A percentile compares a stretch with the other conserved stretches of the same genome.
Evolutionary conservation across 2,113 vertebrate genomes (phyloP).

Genomic region (Trachemys scripta): DNA sequence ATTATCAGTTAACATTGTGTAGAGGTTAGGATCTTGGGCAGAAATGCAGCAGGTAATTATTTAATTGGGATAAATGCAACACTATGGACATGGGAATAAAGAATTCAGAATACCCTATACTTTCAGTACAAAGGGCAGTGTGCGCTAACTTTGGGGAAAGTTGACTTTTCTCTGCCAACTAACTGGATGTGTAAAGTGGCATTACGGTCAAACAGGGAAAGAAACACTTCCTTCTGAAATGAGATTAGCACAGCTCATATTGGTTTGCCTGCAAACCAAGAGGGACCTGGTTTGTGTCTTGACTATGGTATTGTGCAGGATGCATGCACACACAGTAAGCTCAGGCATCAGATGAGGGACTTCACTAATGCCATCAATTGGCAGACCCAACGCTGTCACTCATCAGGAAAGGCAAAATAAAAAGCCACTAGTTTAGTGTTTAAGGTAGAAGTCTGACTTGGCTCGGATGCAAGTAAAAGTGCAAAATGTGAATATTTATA

Average conservation of each 20-base stretch:
- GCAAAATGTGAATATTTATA: background rate
- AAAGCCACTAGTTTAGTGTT: background rate
- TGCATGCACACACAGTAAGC: fast-evolving
- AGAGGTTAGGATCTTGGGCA: background rate
- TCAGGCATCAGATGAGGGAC: background rate
- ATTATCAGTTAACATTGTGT: background rate
- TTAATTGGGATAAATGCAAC: constrained; percentile 15
- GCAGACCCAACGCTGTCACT: background rate
- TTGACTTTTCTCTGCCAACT: background rate
- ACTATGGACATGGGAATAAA: background rate
- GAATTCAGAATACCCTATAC: background rate
- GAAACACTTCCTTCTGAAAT: background rate
- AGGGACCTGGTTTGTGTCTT: background rate
- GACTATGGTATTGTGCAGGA: background rate
- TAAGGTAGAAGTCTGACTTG: background rate
- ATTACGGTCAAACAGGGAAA: background rate
- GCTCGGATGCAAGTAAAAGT: background rate
- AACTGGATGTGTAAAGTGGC: background rate
- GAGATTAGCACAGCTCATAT: background rate
- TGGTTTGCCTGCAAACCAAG: background rate
- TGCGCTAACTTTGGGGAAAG: background rate
- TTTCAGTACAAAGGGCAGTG: background rate
- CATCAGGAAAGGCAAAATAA: background rate
- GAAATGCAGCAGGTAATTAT: constrained; percentile 9
- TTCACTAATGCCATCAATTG: background rate